Evolutionary conservation across 2,797 vertebrate species (phyloP), one percentile per base, ranked within the genome.

Genomic region (Malurus splendens): DNA sequence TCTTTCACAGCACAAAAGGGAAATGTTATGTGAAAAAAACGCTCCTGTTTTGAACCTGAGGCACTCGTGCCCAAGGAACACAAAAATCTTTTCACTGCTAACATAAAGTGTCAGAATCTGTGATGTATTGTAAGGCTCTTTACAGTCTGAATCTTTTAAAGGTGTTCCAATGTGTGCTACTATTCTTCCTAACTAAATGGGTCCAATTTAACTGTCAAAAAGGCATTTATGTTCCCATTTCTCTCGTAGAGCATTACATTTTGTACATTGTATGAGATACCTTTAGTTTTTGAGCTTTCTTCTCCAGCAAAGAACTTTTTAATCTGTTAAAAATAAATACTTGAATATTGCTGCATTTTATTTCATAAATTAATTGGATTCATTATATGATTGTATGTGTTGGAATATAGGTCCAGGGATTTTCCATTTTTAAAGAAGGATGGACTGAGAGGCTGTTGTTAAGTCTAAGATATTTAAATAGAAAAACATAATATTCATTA

Each of bases 131-230:
- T 90, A 77, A 87, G 80, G 82, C 77, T 93, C 91, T 93, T 75
- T 92, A 59, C 82, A 94, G 87, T 80, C 70, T 93, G 93, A 94
- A 89, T 95, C 89, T 95, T 89, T 96, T 95, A 94, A 94, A 96
- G 94, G 91, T 94, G 87, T 96, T 96, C 90, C 95, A 96, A 55
- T 96, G 94, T 91, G 83, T 90, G 51, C 90, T 84, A 73, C 77
- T 89, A 82, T 97, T 97, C 94, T 97, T 96, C 91, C 62, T 82
- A 88, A 76, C 87, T 96, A 96, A 96, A 92, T 94, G 65, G 76
- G 79, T 74, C 91, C 94, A 97, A 96, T 96, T 96, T 96, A 97
- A 94, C 94, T 97, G 89, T 97, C 96, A 96, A 86, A 95, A 96
- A 86, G 60, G 82, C 86, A 95, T 96, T 96, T 97, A 95, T 90